phyloP scores from a whole-genome alignment of 2,113 vertebrate genomes.

The Balaenoptera acutorostrata region DNA sequence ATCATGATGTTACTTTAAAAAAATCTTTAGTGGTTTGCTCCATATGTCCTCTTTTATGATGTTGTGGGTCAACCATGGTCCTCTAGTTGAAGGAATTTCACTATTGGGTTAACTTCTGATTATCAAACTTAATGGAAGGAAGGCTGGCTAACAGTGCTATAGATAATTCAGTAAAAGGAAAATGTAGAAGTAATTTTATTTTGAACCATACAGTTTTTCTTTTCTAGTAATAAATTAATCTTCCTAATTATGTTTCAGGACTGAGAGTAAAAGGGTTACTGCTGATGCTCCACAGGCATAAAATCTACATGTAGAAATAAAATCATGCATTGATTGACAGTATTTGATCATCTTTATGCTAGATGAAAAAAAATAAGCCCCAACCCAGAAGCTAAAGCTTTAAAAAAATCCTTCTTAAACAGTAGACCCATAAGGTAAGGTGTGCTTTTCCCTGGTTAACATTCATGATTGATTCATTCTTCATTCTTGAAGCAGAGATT shows the following conservation, averaged over 20 bases:
- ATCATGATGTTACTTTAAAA: neutral
- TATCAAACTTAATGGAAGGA: conserved; percentile 26
- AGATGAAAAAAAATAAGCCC: neutral
- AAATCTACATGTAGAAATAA: neutral
- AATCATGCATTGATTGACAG: neutral
- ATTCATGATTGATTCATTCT: neutral
- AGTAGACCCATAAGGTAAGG: neutral
- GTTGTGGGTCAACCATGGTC: neutral
- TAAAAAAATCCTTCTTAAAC: neutral
- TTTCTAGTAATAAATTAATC: neutral
- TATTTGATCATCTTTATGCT: neutral
- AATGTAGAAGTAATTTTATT: conserved; percentile 18
- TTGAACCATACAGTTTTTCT: conserved; percentile 13
- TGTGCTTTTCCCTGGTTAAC: neutral
- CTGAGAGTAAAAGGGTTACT: neutral
- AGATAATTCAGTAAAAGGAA: conserved; percentile 33
- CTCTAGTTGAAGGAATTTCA: neutral
- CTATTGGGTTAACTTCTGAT: neutral
- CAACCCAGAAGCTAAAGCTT: neutral
- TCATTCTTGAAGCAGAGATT: conserved; percentile 4
- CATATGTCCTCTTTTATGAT: neutral
- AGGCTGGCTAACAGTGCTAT: neutral
- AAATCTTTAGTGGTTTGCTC: neutral
- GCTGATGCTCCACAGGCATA: neutral
- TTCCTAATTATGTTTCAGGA: neutral